A percentile compares a stretch with the other conserved stretches of the same genome.
Evolutionary conservation across 1,140 invertebrate species (phyloP).

Genomic region (Archivesica marissinica): DNA sequence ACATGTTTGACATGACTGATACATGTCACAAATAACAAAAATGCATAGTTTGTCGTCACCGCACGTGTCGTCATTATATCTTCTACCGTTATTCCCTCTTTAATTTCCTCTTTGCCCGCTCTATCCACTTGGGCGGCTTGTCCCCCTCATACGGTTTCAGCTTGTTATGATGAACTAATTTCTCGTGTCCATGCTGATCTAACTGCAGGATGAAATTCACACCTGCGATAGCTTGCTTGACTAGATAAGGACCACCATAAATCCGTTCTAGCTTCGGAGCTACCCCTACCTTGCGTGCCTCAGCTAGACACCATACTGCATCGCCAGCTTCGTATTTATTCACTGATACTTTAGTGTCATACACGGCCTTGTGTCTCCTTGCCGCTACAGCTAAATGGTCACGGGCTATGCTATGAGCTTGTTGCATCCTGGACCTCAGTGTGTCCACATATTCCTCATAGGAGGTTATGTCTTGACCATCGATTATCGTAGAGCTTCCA

Average conservation of each 20-base stretch:
- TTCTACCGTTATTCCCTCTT: too few relatives aligned
- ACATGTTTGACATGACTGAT: too few relatives aligned
- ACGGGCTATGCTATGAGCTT: slow-evolving; percentile 37
- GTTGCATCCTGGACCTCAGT: not conserved
- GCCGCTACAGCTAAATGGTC: not conserved
- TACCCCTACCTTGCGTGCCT: slow-evolving; percentile 1
- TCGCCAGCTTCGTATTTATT: slow-evolving; percentile 38
- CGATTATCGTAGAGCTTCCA: not conserved
- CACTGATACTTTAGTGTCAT: slow-evolving; percentile 8
- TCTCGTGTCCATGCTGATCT: slow-evolving; percentile 33
- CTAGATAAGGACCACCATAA: slow-evolving; percentile 41
- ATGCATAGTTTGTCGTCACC: too few relatives aligned
- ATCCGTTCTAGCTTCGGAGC: slow-evolving; percentile 25
- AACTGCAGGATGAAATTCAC: slow-evolving; percentile 37
- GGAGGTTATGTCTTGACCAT: not conserved
- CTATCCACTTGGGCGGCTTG: slow-evolving; percentile 24
- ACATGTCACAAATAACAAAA: too few relatives aligned
- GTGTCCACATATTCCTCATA: slow-evolving; percentile 41
- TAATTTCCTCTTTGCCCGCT: not conserved
- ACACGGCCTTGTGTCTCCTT: slow-evolving; percentile 10
- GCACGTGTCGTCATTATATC: too few relatives aligned
- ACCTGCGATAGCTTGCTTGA: slow-evolving; percentile 21
- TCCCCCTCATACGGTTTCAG: slow-evolving; percentile 47
- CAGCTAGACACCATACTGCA: slow-evolving; percentile 41
- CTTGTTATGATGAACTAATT: slow-evolving; percentile 47